Evolutionary conservation across 2,888 invertebrate species (phyloP).

Genomic region (Quadriops clusia): DNA sequence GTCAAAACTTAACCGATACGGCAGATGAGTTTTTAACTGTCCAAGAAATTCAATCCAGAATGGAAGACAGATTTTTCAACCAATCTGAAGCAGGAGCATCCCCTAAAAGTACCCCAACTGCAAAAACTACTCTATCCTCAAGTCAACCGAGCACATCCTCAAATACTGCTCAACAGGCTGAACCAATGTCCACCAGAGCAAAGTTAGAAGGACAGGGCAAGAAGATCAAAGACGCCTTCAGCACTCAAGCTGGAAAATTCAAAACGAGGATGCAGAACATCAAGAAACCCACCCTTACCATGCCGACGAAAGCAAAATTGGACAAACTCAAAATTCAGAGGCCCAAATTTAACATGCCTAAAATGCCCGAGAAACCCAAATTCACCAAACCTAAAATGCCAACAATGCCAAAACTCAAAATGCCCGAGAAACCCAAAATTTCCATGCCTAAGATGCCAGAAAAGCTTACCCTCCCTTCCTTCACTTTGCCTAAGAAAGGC

Average conservation of each 20-base stretch:
- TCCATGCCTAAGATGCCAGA: conserved; percentile 51
- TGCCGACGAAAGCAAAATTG: conserved; percentile 46
- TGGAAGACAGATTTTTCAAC: conserved; percentile 45
- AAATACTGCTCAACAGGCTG: conserved; percentile 15
- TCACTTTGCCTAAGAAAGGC: conserved; percentile 35
- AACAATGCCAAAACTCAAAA: conserved; percentile 33
- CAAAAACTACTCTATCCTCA: conserved; percentile 10
- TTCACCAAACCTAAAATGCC: conserved; percentile 38
- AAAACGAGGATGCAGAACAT: conserved; percentile 44
- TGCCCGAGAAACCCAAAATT: conserved; percentile 43
- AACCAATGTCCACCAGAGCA: conserved; percentile 27
- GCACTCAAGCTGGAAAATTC: conserved; percentile 59
- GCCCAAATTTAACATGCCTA: conserved; percentile 48
- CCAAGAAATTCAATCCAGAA: conserved; percentile 47
- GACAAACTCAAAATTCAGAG: conserved; percentile 40
- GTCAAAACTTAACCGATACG: too few species aligned
- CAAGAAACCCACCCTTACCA: conserved; percentile 42
- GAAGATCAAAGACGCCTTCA: conserved; percentile 54
- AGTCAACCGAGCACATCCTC: conserved; percentile 13
- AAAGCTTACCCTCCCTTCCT: conserved; percentile 49
- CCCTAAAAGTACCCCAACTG: conserved; percentile 34
- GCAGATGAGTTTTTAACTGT: conserved; percentile 8
- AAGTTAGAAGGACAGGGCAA: conserved; percentile 14
- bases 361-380: conserved; percentile 46
- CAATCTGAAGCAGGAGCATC: conserved; percentile 42